A percentile compares a stretch with the other conserved stretches of the same genome.
phyloP scores from a whole-genome alignment of 2,888 invertebrate species.

The Mycalesis mineus region DNA sequence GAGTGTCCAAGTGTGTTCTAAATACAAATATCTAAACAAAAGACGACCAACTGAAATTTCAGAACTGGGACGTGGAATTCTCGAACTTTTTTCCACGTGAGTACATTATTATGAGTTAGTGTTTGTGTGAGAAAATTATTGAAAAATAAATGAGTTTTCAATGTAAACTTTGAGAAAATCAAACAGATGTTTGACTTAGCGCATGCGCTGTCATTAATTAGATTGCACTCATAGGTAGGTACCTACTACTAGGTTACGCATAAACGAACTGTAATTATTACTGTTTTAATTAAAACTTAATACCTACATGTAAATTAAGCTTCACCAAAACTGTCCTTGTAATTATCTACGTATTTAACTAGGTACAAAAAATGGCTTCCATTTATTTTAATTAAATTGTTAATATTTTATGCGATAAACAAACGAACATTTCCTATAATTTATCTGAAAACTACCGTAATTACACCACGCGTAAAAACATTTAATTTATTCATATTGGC shows the following conservation, averaged over 20 bases:
- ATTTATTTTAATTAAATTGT: too few relatives aligned
- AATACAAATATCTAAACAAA: not conserved
- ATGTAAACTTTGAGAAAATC: not conserved
- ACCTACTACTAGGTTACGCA: not conserved
- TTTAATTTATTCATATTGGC: too few relatives aligned
- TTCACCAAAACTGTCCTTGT: too few relatives aligned
- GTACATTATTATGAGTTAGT: not conserved
- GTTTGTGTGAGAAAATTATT: not conserved
- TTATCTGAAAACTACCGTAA: too few relatives aligned
- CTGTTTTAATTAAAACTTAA: not conserved
- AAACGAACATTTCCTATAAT: too few relatives aligned
- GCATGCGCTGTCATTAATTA: constrained; percentile 1
- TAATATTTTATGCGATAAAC: too few relatives aligned
- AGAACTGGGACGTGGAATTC: constrained; percentile 15
- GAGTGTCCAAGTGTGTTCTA: not conserved
- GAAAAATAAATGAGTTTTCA: not conserved
- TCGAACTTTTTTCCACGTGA: constrained; percentile 11
- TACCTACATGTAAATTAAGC: too few relatives aligned
- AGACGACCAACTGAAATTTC: constrained; percentile 8
- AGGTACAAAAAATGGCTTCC: too few relatives aligned
- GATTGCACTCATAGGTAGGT: not conserved
- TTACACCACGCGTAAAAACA: too few relatives aligned
- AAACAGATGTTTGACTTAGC: constrained; percentile 1
- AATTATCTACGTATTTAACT: too few relatives aligned
- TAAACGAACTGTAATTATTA: too few relatives aligned